Percentiles rank a stretch among this genome's conserved stretches.
Conservation (phyloP, 1,140 invertebrate species). For the Centruroides sculpturatus region DNA sequence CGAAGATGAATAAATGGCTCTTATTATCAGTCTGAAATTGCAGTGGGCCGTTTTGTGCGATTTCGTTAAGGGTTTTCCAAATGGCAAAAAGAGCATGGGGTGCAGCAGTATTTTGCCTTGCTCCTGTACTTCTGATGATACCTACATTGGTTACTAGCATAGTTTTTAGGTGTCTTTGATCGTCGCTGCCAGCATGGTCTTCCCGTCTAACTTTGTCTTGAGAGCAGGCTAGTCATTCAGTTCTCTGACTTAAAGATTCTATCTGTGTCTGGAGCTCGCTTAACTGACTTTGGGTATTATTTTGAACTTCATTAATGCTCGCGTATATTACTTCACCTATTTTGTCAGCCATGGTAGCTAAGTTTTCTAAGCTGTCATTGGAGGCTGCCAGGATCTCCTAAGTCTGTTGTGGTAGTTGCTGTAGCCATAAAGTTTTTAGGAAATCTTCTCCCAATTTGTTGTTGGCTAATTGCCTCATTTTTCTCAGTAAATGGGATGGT, state of each 20-base stretch:
- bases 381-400: neutral
- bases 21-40: neutral
- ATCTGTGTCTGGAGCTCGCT: too few species aligned
- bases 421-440: constrained; percentile 1
- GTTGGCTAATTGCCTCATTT: neutral
- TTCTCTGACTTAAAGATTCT: too few species aligned
- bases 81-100: too few species aligned
- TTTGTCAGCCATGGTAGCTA: constrained; percentile 1
- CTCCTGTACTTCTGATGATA: too few species aligned
- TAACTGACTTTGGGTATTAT: too few species aligned
- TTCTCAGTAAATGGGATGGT: neutral
- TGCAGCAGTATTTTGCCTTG: too few species aligned
- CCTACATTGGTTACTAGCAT: too few species aligned
- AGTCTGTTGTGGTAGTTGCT: neutral
- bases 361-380: neutral
- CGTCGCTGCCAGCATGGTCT: too few species aligned
- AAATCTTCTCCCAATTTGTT: neutral
- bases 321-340: neutral
- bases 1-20: neutral
- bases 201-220: too few species aligned
- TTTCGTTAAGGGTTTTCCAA: neutral
- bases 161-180: too few species aligned
- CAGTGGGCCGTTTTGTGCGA: neutral
- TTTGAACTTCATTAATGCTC: too few species aligned
- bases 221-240: too few species aligned